These are phyloP conservation scores for Drosophila watanabei DNA, from an alignment of 1,140 invertebrate species.

Conservation along the genomic window DNA sequence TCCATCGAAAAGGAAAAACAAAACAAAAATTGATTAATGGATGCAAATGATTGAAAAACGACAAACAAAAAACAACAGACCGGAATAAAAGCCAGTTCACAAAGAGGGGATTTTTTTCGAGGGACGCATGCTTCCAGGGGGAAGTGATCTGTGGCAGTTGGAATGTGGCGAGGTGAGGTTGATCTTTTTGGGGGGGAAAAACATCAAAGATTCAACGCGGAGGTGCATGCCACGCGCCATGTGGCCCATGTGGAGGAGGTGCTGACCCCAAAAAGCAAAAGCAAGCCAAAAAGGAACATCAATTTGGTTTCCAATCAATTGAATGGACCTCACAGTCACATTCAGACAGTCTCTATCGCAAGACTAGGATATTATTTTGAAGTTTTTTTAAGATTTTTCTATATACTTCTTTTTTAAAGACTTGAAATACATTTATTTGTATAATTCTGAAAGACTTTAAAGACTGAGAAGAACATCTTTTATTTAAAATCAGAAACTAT, in stretches of 20 bases:
- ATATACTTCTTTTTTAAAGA: neutral
- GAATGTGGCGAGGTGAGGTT: neutral
- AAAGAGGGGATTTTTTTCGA: neutral
- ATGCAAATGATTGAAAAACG: conserved; percentile 80
- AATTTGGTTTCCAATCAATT: conserved; percentile 75
- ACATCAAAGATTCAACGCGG: conserved; percentile 65
- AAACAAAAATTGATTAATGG: conserved; percentile 80
- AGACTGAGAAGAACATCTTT: neutral
- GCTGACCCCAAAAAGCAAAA: conserved; percentile 65
- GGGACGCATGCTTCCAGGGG: neutral
- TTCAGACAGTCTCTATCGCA: conserved; percentile 17
- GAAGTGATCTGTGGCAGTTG: neutral
- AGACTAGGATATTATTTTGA: neutral
- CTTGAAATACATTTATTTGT: neutral
- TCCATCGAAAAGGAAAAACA: conserved; percentile 11
- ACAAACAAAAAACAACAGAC: conserved; percentile 51
- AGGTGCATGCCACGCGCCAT: conserved; percentile 69
- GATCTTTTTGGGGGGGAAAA: conserved; percentile 33
- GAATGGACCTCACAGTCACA: conserved; percentile 41
- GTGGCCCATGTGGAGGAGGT: conserved; percentile 54
- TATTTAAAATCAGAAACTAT: neutral
- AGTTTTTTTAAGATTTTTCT: neutral
- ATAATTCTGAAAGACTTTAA: neutral
- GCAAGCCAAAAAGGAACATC: conserved; percentile 41
- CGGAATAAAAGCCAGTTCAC: conserved; percentile 22